Evolutionary conservation across 2,888 invertebrate genomes (phyloP).

Genomic region (Rhyacophila evoluta): DNA sequence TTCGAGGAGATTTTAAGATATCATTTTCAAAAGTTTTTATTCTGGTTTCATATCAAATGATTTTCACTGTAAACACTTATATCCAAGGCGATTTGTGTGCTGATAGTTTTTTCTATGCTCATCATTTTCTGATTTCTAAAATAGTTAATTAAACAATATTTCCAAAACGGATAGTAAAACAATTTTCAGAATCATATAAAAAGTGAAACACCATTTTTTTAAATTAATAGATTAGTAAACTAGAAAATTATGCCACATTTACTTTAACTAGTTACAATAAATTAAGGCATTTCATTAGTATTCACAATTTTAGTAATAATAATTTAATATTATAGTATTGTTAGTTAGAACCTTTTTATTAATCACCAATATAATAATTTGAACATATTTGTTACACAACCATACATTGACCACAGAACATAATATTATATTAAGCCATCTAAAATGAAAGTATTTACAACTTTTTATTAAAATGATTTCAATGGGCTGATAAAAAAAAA

Average conservation of each 20-base stretch:
- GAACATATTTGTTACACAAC: slow-evolving; percentile 4
- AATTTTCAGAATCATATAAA: not conserved
- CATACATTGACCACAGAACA: not conserved
- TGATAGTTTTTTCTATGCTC: not conserved
- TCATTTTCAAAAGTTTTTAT: too few relatives aligned
- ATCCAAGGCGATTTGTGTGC: too few relatives aligned
- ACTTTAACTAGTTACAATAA: not conserved
- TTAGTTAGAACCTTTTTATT: not conserved
- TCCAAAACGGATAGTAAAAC: not conserved
- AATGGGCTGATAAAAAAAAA: too few relatives aligned
- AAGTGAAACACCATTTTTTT: not conserved
- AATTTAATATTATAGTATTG: not conserved
- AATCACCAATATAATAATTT: not conserved
- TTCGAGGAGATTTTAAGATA: too few relatives aligned
- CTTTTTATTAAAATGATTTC: not conserved
- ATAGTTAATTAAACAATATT: not conserved
- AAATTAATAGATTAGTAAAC: not conserved
- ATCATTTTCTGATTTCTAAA: not conserved
- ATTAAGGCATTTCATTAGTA: not conserved
- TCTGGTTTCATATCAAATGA: too few relatives aligned
- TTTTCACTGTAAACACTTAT: too few relatives aligned
- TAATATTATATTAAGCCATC: not conserved
- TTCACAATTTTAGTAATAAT: not conserved
- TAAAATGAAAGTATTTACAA: not conserved
- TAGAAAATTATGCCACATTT: not conserved